Evolutionary conservation across 2,797 vertebrate species (phyloP).

Genomic region (Cryptoblepharus egeriae): DNA sequence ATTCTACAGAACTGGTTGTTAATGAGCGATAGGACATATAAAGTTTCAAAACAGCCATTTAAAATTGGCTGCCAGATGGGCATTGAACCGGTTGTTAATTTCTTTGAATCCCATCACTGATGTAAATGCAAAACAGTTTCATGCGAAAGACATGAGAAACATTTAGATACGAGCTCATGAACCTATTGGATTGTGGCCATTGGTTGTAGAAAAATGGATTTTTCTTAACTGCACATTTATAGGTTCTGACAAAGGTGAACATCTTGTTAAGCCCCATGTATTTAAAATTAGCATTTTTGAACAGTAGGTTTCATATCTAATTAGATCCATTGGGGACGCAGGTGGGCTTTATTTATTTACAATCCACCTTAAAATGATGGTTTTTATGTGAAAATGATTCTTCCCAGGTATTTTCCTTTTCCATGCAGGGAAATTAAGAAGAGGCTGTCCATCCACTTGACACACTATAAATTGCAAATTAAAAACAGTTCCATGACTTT

Average conservation of each 20-base stretch:
- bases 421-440: background rate
- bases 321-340: background rate
- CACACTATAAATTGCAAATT: accelerated
- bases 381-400: background rate
- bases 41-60: too few species aligned
- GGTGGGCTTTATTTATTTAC: background rate
- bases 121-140: background rate
- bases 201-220: background rate
- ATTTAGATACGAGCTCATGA: background rate
- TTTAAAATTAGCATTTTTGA: conserved; percentile 1
- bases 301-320: background rate
- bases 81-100: too few species aligned
- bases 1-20: too few species aligned
- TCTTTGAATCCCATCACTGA: too few species aligned
- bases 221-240: background rate
- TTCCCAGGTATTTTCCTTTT: background rate
- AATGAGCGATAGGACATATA: too few species aligned
- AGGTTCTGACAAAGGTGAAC: background rate
- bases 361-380: background rate
- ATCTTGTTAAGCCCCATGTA: background rate
- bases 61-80: too few species aligned
- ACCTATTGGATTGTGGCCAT: background rate
- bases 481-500: background rate
- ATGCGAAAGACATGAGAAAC: too few species aligned
- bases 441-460: background rate